Evolutionary conservation across 2,888 invertebrate genomes (phyloP), one percentile per base, ranked within the genome.

Genomic region (Drosophila merina): DNA sequence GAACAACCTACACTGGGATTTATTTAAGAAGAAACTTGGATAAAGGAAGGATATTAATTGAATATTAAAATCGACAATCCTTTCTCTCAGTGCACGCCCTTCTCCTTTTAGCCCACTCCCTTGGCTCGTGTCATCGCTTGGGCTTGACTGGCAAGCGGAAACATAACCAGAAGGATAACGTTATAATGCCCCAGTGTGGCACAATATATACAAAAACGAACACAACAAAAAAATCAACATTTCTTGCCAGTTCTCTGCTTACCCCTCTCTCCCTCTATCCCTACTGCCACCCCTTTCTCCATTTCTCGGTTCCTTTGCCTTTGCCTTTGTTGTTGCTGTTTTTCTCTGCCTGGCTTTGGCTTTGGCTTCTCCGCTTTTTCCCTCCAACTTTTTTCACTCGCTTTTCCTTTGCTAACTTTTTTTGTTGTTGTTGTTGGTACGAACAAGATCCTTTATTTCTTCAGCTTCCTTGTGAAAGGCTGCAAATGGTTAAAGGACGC

Each of bases 161-260:
- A 89, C 90, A 89, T 88, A 90, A 90, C 90, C 90, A 90, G 90
- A 91, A 90, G 90, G 90, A 90, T 90, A 90, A 90, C 90, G 90
- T 89, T 90, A 89, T 90, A 90, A 90, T 90, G 90, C 90, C 88
- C 89, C 86, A 88, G 91, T 90, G 90, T 89, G 90, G 72, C 90
- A 86, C 76, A 88, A 70, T 70, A 69, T 40, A 51, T 51, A 57
- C 58, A 70, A 36, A 50, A 70, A 69, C 47, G 58, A 70, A 51
- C 45, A 57, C 51, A 68, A 57, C 50, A 51, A 38, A 47, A 69
- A 47, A 68, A 71, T 79, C 76, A 76, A 74, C 88, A 85, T 87
- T 87, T 74, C 76, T 85, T 86, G 70, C 68, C 85, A 51, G 48
- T 44, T 56, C 47, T 59, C 25, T 31, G 20, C 20, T 14, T 25